Conservation (phyloP, 2,797 vertebrate species). For the Gambelia wislizenii region DNA sequence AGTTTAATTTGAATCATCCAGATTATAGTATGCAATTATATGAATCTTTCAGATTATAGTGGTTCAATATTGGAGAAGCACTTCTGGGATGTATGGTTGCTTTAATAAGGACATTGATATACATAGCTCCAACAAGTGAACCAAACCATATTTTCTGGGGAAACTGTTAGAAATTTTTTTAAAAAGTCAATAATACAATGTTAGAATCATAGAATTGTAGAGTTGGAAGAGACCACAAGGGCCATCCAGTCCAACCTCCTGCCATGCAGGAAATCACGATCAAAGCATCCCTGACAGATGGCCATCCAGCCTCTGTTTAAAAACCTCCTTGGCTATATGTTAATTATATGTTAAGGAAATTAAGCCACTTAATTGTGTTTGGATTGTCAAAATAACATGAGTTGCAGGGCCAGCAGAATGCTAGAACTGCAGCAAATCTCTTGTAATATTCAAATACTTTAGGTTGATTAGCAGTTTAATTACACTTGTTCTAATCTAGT, state of each 20-base stretch:
- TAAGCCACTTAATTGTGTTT: not conserved
- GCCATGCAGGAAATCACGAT: too few relatives aligned
- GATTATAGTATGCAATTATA: not conserved
- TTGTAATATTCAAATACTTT: not conserved
- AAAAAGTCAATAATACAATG: not conserved
- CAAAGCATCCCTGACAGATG: too few relatives aligned
- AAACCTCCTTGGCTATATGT: too few relatives aligned
- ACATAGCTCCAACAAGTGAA: not conserved
- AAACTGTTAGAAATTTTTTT: not conserved
- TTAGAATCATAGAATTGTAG: too few relatives aligned
- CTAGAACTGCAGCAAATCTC: not conserved
- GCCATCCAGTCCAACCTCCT: too few relatives aligned
- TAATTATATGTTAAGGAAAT: not conserved
- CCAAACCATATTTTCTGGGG: not conserved
- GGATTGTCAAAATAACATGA: not conserved
- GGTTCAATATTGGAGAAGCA: not conserved
- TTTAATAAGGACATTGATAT: not conserved
- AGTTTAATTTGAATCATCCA: not conserved
- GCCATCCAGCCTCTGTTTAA: too few relatives aligned
- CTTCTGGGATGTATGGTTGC: not conserved
- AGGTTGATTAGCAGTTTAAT: slow-evolving; percentile 2
- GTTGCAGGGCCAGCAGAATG: slow-evolving; percentile 9
- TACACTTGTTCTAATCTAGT: not conserved
- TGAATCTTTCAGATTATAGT: not conserved
- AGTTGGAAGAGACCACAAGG: too few relatives aligned